Evolutionary conservation across 2,797 vertebrate species (phyloP), one percentile per base, ranked within the genome.

Genomic region (Peromyscus attwateri): DNA sequence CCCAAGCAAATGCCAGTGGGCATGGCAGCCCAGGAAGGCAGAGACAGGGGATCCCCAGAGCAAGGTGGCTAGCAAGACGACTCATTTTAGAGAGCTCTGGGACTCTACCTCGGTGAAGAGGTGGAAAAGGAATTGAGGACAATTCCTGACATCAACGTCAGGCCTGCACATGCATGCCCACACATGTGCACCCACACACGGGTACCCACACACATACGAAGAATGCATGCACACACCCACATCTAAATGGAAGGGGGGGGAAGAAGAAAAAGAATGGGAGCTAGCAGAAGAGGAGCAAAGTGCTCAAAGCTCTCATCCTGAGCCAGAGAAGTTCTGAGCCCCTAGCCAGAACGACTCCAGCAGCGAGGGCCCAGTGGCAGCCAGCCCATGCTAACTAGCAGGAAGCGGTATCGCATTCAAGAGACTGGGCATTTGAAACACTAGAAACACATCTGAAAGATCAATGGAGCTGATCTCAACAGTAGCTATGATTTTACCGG

Each of bases 221-320:
- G 40, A 52, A 70, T 55, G 34, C 46, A 9, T n/a, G 31, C 66
- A 87, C 46, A 55, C 49, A 40, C 21, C 13, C 34, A 17, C 21
- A 37, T 6, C 11, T 17, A 70, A 37, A 55, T 25, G 9, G 31
- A 17, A 55, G 16, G 8, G 23, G 21, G 0, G 14, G 14, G 4
- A 29, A 40, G 14, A 91, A 95, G 82, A 29, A 40, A 8, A 91
- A 95, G 82, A 89, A 94, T 43, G 85, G 76, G 96, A 60, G 81
- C 66, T 79, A 23, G 37, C 88, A 60, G 87, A 92, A 77, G 43
- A 82, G 64, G 91, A 64, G 62, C 89, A 27, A 9, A 66, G 23
- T 6, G 10, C 76, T 43, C 27, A 11, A 49, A 27, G n/a, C 55
- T 79, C 10, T 82, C 88, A 0, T 25, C 12, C 66, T 49, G n/a